Evolutionary conservation across 2,888 invertebrate genomes (phyloP), one percentile per base, ranked within the genome.

Genomic region (Abrostola tripartita): DNA sequence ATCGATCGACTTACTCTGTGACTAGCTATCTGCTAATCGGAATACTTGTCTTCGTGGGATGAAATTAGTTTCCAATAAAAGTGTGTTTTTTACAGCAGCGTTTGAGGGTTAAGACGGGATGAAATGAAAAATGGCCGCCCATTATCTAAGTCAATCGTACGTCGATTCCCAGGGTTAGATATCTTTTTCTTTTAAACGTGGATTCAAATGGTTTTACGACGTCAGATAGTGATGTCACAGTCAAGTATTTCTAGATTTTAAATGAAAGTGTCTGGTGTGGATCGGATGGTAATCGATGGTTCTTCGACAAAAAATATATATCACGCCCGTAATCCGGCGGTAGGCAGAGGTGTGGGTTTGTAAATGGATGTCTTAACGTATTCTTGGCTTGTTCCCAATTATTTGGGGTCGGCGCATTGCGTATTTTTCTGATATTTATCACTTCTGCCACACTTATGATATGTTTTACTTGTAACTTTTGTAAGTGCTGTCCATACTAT

Each of bases 1-100:
- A 85, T 84, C 71, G 82, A 85, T 83, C 61, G 79, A 72, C 66
- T 78, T 64, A 59, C 65, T 64, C 63, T 54, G 57, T 24, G 44
- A 67, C 40, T 64, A 68, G 61, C 12, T 52, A 63, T 69, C 71
- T 70, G 75, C 61, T 63, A 70, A 64, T 69, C 52, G 66, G 37
- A 71, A 74, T 68, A 76, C 76, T 83, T 77, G 76, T 74, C 74
- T 62, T 59, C 57, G 57, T 47, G 71, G 61, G 56, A 65, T 65
- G 64, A 81, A 84, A 84, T 81, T 82, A 81, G 79, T 84, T 82
- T 74, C 77, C 61, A 78, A 83, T 83, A 78, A 81, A 75, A 79
- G 60, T 73, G 69, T 81, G n/a, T n/a, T n/a, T 74, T 76, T 78
- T 77, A 80, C 38, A 49, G 57, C 12, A 24, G 37, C 7, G n/a